These are phyloP conservation scores for Agonopterix arenella DNA, from an alignment of 2,888 invertebrate genomes.

Conservation along the genomic window DNA sequence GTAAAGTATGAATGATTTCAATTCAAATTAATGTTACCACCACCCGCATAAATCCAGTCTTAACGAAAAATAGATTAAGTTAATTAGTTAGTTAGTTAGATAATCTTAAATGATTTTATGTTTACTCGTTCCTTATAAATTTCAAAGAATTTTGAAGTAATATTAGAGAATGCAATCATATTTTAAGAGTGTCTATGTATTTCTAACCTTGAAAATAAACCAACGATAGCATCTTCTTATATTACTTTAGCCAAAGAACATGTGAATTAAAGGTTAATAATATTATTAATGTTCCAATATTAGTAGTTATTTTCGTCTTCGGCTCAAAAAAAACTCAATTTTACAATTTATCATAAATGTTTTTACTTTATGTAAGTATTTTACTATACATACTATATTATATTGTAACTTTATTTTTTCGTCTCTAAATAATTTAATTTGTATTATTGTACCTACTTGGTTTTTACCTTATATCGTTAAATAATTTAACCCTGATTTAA, in stretches of 20 bases:
- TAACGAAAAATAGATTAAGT: not conserved
- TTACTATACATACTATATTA: too few species aligned
- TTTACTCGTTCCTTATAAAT: too few species aligned
- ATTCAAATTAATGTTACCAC: slow-evolving; percentile 10
- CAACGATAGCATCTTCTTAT: not conserved
- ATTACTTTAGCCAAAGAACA: slow-evolving; percentile 32
- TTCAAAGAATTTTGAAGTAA: slow-evolving; percentile 12
- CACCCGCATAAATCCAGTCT: slow-evolving; percentile 15
- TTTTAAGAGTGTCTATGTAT: not conserved
- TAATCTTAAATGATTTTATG: not conserved
- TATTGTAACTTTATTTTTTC: too few species aligned
- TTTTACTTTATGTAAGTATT: too few species aligned
- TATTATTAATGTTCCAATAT: slow-evolving; percentile 28
- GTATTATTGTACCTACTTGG: too few species aligned
- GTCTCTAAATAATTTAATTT: too few species aligned
- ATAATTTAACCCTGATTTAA: slow-evolving; percentile 2
- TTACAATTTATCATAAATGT: too few species aligned
- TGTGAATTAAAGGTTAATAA: slow-evolving; percentile 30
- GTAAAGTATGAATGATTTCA: slow-evolving; percentile 33
- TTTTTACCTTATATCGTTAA: too few species aligned
- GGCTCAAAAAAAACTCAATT: too few species aligned
- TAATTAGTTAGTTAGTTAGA: not conserved
- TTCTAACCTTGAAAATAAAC: not conserved
- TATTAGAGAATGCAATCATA: slow-evolving; percentile 23
- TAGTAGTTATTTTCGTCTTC: slow-evolving; percentile 14